Evolutionary conservation across 37 sponge, comb jelly and placozoan genomes (phyloP), one percentile per base, ranked within the genome.

Genomic region (Halichondria panicea): DNA sequence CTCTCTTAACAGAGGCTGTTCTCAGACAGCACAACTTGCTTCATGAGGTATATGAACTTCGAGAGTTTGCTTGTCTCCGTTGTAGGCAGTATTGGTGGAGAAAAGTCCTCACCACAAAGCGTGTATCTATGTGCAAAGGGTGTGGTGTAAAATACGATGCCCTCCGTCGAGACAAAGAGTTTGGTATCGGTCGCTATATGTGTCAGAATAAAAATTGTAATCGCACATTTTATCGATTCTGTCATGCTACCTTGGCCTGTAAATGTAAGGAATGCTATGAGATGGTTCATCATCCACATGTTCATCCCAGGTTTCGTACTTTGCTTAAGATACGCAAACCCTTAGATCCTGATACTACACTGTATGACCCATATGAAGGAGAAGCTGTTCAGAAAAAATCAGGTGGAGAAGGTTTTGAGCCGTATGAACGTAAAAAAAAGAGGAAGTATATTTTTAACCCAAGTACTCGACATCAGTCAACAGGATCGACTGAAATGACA

Each of bases 31-130:
- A n/a, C n/a, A n/a, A n/a, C n/a, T n/a, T n/a, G n/a, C n/a, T n/a
- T n/a, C n/a, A n/a, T n/a, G n/a, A n/a, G n/a, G n/a, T n/a, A n/a
- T n/a, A n/a, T 68, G 46, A 68, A 28, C 69, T 71, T 2, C 58
- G 81, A 28, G 65, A 81, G 72, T 81, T 81, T 71, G 64, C 65
- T 24, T 81, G 81, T 81, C 40, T 25, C 0, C 32, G 28, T 0
- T 81, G 81, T 61, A 27, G 63, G 22, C 41, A 34, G 31, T 32
- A 12, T 31, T 81, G 81, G 81, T 81, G 81, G 81, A 45, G 43
- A 3, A 24, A n/a, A 7, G 72, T 81, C 3, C 72, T 42, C 13
- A 41, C 30, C 11, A 63, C 30, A 22, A 81, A 81, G 64, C 72
- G 65, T 12, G 81, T 81, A 4, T 70, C 81, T 0, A 43, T 41